Evolutionary conservation across 2,888 invertebrate genomes (phyloP), one percentile per base, ranked within the genome.

Genomic region (Phorcus lineatus): DNA sequence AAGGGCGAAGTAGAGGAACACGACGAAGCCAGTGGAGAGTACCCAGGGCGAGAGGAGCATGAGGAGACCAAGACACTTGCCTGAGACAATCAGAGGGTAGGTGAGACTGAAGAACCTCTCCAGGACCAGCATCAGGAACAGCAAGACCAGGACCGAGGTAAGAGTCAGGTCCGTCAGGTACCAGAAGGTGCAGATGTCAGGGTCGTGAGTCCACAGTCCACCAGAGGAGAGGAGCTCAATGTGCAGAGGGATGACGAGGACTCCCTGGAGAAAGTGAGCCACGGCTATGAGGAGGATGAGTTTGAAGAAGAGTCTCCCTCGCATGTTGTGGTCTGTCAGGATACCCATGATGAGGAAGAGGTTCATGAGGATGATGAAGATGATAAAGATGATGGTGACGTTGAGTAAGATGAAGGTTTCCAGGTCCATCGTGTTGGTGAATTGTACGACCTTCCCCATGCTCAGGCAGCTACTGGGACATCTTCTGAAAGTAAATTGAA

Each of bases 71-170:
- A 70, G 36, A 19, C 70, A 70, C 17, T 19, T 70, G n/a, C 36
- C 36, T 9, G 17, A 4, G 36, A 40, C 70, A 6, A 70, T 36
- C 28, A 36, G 28, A 4, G 70, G 70, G n/a, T 28, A 70, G 19
- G 70, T 70, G 0, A 70, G n/a, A 36, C 70, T 70, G 28, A 70
- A 36, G 36, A 70, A 70, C 36, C 70, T 70, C 70, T 70, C 70
- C 19, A 70, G 19, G 17, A 70, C 36, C 40, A 70, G 31, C 70
- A 70, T 70, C 13, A 70, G 36, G 70, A 70, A n/a, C 17, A 70
- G 70, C 0, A 70, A 11, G 70, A 70, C 31, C 16, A 70, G 70
- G 13, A 70, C 36, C 7, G 19, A 28, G 0, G 36, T 36, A 9
- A 70, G 36, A 36, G 70, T 31, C 40, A 70, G 19, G 17, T 70